Base-by-base conservation (phyloP, 2,113 vertebrate genomes). In the Nesogale talazaci region DNA sequence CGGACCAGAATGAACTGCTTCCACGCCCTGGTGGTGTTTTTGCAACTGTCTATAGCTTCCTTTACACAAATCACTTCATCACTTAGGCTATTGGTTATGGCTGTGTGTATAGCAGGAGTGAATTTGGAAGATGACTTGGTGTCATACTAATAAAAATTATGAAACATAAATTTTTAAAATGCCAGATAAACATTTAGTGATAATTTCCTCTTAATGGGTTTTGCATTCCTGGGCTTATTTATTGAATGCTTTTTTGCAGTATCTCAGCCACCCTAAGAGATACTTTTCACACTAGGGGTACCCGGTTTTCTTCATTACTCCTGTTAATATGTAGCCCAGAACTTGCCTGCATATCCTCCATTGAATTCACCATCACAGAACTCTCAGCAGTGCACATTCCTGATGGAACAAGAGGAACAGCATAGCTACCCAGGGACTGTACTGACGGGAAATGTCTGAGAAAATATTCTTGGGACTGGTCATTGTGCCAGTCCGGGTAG, bases 141-240 rank as follows among this genome's bases (percentile, higher is more conserved):
- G 34, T n/a, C 20, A 5, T 91, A 34, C 59, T 91, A 87, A 79
- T 78, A 81, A 92, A 94, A 94, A 93, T 80, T 74, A 90, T 78
- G 61, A 40, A 86, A 94, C 90, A 56, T 69, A 95, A 93, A 86
- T 83, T 87, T 63, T 84, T 57, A 46, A 87, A n/a, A 31, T 12
- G 15, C 22, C 69, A 83, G 75, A 46, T 29, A 91, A 93, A 87
- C 36, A 85, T 85, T 90, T 57, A 59, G 87, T 42, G 75, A 38
- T 95, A 84, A 91, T 89, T 88, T 90, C 90, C 52, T 90, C 83
- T 76, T 69, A 87, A 85, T 87, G n/a, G 16, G 76, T 76, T 92
- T 91, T 74, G 36, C 70, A 34, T 95, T 88, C 52, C 78, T 40
- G 67, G 42, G 34, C 61, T 88, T 77, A 19, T 86, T 88, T 92